Percentiles rank a stretch among this genome's conserved stretches.
These are phyloP conservation scores for Drosophila lini DNA, from an alignment of 1,140 invertebrate species.

Conservation along the genomic window DNA sequence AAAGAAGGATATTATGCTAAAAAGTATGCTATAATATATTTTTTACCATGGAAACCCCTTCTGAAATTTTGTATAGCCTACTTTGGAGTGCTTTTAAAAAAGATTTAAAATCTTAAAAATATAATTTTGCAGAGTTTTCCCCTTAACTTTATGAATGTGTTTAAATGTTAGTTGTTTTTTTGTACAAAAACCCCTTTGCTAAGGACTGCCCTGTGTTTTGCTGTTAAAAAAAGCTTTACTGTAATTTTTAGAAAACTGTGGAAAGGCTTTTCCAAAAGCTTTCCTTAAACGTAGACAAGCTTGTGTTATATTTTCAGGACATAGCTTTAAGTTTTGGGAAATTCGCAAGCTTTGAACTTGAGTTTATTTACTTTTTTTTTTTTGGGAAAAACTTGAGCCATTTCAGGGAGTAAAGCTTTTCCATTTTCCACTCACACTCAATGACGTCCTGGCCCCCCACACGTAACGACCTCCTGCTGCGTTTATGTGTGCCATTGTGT, in stretches of 20 bases:
- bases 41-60: neutral
- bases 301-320: constrained; percentile 28
- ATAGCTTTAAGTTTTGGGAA: constrained; percentile 34
- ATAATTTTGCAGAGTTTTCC: neutral
- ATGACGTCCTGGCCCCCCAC: constrained; percentile 1
- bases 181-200: constrained; percentile 5
- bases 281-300: neutral
- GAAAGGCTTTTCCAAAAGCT: constrained; percentile 18
- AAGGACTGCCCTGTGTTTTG: constrained; percentile 14
- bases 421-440: constrained; percentile 20
- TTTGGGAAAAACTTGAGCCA: neutral
- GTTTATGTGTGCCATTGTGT: constrained; percentile 80
- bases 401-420: constrained; percentile 18
- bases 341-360: constrained; percentile 4
- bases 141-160: constrained; percentile 3
- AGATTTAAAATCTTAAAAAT: neutral
- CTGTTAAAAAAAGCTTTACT: constrained; percentile 35
- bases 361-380: constrained; percentile 4
- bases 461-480: constrained; percentile 17
- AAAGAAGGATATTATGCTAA: neutral
- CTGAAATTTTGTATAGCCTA: neutral
- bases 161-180: constrained; percentile 1
- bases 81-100: neutral
- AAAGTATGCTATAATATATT: neutral
- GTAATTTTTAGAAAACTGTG: constrained; percentile 4